phyloP scores from a whole-genome alignment of 2,113 vertebrate genomes.

The Dolichotis patagonum region DNA sequence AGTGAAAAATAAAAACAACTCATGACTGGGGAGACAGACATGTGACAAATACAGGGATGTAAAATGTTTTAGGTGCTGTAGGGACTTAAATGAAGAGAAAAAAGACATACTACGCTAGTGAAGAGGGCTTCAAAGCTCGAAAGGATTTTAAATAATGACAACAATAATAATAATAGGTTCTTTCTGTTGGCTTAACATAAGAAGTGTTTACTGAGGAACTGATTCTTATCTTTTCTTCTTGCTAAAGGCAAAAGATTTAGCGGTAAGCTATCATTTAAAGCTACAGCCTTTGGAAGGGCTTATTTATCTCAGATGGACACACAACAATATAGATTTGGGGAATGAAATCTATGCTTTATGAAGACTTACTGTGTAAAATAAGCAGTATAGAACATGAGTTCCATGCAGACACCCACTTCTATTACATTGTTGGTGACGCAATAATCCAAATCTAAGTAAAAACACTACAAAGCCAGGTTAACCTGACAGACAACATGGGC shows the following conservation, averaged over 20 bases:
- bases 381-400: background rate
- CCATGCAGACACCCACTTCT: background rate
- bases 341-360: background rate
- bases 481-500: background rate
- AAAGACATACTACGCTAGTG: background rate
- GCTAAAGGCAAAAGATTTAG: background rate
- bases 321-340: background rate
- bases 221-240: background rate
- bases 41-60: background rate
- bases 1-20: background rate
- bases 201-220: background rate
- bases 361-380: background rate
- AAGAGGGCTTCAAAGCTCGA: background rate
- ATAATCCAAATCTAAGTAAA: background rate
- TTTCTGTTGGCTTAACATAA: background rate
- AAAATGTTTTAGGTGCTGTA: background rate
- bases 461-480: background rate
- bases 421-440: background rate
- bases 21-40: background rate
- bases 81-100: background rate
- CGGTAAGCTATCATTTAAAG: conserved; percentile 14
- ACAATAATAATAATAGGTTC: background rate
- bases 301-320: background rate
- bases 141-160: background rate
- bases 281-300: background rate